These are phyloP conservation scores for Sclerodermus sp. DNA, from an alignment of 2,888 invertebrate species.

Conservation along the genomic window DNA sequence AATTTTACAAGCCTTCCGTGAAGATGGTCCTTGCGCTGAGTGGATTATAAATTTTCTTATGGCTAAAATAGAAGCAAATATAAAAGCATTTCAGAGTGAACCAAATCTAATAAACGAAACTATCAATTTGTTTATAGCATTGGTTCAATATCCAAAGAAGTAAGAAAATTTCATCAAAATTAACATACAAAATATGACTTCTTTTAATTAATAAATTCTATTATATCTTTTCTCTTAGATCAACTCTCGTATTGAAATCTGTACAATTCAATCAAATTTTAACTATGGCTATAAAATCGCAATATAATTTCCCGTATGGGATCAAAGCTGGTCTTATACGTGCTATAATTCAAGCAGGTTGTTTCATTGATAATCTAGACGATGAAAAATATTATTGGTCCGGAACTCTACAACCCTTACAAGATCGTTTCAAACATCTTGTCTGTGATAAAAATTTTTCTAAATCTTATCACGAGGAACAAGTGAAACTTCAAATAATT, in stretches of 20 bases:
- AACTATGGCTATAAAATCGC: constrained; percentile 59
- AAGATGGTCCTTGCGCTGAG: constrained; percentile 67
- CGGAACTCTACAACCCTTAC: constrained; percentile 56
- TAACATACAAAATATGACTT: not conserved
- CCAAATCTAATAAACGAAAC: constrained; percentile 66
- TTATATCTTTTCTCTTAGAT: constrained; percentile 59
- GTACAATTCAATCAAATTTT: constrained; percentile 63
- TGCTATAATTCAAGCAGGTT: constrained; percentile 72
- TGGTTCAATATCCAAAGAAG: constrained; percentile 62
- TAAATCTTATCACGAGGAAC: constrained; percentile 64
- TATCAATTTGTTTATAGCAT: constrained; percentile 63
- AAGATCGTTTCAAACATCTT: constrained; percentile 62
- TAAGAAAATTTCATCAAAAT: constrained; percentile 38
- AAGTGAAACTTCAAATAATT: constrained; percentile 69
- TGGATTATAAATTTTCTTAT: constrained; percentile 69
- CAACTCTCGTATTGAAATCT: constrained; percentile 62
- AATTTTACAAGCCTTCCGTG: constrained; percentile 66
- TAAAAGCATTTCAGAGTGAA: constrained; percentile 67
- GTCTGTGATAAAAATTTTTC: constrained; percentile 61
- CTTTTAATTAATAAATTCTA: constrained; percentile 1
- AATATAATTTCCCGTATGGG: constrained; percentile 62
- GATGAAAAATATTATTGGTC: constrained; percentile 37
- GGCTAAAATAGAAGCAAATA: constrained; percentile 66
- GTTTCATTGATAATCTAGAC: constrained; percentile 51
- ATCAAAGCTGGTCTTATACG: constrained; percentile 71